Percentiles rank a stretch among this genome's conserved stretches.
Conservation (phyloP, 2,113 vertebrate species). For the Otus sunia region DNA sequence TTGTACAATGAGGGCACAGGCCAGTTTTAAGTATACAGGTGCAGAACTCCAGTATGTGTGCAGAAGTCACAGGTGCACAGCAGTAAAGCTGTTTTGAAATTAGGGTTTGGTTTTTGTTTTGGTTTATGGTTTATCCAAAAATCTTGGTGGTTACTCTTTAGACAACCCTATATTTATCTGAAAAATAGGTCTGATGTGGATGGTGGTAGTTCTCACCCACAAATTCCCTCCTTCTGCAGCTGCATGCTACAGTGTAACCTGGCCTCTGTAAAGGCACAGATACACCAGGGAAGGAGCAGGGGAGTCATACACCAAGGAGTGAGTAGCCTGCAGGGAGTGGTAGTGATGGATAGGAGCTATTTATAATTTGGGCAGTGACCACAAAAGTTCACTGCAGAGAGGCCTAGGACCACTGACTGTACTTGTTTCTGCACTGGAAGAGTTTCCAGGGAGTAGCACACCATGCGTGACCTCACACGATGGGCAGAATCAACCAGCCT, state of each 20-base stretch:
- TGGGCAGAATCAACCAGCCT: not conserved
- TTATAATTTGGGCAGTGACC: not conserved
- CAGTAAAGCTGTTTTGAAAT: not conserved
- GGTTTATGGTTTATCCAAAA: not conserved
- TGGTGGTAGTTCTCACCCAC: not conserved
- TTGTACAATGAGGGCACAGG: not conserved
- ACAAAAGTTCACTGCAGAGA: not conserved
- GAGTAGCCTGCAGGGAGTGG: not conserved
- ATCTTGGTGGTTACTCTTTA: not conserved
- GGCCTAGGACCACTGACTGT: not conserved
- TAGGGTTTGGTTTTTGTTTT: not conserved
- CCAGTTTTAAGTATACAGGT: not conserved
- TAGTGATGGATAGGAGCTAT: not conserved
- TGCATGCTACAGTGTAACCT: accelerated
- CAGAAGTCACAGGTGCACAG: not conserved
- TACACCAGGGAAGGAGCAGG: not conserved
- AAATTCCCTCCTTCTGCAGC: not conserved
- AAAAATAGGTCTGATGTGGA: not conserved
- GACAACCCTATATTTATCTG: not conserved
- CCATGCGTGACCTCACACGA: not conserved
- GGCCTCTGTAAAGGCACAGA: not conserved
- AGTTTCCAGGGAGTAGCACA: not conserved
- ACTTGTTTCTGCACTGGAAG: not conserved
- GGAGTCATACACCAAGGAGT: accelerated
- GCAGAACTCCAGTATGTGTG: not conserved